Evolutionary conservation across 2,797 vertebrate species (phyloP).

Genomic region (Psittacula derbiana): DNA sequence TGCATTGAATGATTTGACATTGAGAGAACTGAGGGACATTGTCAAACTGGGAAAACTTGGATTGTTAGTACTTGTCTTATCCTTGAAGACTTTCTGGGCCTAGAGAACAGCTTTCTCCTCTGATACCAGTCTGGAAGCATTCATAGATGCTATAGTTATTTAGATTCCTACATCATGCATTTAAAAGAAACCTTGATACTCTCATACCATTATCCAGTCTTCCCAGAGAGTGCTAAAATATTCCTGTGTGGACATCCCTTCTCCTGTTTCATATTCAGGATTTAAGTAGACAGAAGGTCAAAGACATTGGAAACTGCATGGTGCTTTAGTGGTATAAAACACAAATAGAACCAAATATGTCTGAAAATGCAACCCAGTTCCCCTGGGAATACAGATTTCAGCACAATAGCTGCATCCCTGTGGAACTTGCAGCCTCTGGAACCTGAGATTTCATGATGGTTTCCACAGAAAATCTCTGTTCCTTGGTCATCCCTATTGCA

Average conservation of each 20-base stretch:
- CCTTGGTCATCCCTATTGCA: background rate
- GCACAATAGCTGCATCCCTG: background rate
- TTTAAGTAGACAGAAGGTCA: background rate
- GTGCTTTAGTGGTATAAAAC: background rate
- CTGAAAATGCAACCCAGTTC: background rate
- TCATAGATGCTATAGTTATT: background rate
- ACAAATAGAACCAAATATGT: background rate
- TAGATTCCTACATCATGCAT: background rate
- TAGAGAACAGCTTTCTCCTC: background rate
- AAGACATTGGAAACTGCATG: accelerated
- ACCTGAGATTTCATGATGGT: accelerated
- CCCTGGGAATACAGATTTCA: background rate
- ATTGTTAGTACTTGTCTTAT: background rate
- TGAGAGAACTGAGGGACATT: conserved; percentile 32
- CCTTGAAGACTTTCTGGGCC: background rate
- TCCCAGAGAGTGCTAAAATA: background rate
- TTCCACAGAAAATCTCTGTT: background rate
- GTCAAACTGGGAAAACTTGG: background rate
- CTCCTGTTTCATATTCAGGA: background rate
- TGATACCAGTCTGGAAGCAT: background rate
- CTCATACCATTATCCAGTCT: background rate
- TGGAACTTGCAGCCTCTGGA: background rate
- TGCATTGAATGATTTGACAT: conserved; percentile 17
- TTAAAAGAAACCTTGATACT: background rate
- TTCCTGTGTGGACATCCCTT: background rate